These are phyloP conservation scores for Sphaerophoria rueppellii DNA, from an alignment of 2,888 invertebrate genomes.

Conservation along the genomic window DNA sequence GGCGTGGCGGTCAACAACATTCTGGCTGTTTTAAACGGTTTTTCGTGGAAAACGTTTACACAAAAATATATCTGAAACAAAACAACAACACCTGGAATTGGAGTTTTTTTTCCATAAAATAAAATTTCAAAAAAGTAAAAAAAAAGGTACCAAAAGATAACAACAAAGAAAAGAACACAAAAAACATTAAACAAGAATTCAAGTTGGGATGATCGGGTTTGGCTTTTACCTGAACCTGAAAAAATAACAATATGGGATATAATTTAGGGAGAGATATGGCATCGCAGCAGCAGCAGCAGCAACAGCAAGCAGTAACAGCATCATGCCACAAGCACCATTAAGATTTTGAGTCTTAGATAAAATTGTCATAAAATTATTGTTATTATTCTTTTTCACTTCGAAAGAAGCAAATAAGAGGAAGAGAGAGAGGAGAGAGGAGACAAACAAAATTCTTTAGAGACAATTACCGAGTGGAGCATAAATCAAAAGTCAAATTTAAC, in stretches of 20 bases:
- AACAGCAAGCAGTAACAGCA: conserved; percentile 35
- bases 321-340: conserved; percentile 67
- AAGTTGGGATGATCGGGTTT: conserved; percentile 53
- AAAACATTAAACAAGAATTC: conserved; percentile 5
- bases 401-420: background rate
- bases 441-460: background rate
- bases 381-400: conserved; percentile 60
- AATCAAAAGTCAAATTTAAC: conserved; percentile 57
- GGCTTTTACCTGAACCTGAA: conserved; percentile 51
- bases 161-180: conserved; percentile 44
- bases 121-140: conserved; percentile 11
- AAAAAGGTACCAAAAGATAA: conserved; percentile 24
- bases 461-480: conserved; percentile 41
- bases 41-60: conserved; percentile 68
- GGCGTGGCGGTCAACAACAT: conserved; percentile 20
- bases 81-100: conserved; percentile 64
- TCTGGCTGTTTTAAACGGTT: conserved; percentile 67
- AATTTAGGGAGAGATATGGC: conserved; percentile 48
- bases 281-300: conserved; percentile 34
- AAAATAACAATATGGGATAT: conserved; percentile 43
- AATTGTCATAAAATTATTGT: conserved; percentile 73
- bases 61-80: conserved; percentile 14
- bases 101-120: conserved; percentile 54
- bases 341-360: conserved; percentile 67
- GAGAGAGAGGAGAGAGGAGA: background rate